Evolutionary conservation across 2,113 vertebrate species (phyloP).

Genomic region (Cyprinus carpio): DNA sequence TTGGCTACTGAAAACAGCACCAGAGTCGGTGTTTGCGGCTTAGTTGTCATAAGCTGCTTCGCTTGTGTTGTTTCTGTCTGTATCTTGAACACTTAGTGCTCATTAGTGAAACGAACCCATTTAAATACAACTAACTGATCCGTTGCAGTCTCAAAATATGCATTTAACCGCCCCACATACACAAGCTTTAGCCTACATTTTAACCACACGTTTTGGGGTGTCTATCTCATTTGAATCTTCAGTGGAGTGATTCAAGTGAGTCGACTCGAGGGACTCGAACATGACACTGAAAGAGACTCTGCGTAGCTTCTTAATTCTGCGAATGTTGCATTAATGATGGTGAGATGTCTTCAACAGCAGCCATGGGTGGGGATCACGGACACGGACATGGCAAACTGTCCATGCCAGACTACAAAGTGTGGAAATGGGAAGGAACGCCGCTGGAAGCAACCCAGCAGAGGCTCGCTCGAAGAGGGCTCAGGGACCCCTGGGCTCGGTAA

Average conservation of each 20-base stretch:
- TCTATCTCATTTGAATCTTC: background rate
- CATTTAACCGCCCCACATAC: no score
- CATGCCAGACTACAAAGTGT: slow-evolving; percentile 86
- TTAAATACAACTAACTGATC: background rate
- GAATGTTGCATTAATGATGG: background rate
- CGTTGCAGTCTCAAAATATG: background rate
- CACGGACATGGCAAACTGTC: slow-evolving; percentile 80
- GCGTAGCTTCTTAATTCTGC: background rate
- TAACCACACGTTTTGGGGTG: background rate
- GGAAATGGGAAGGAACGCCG: slow-evolving; percentile 90
- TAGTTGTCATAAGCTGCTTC: background rate
- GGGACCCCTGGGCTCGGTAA: slow-evolving; percentile 92
- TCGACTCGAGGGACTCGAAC: background rate
- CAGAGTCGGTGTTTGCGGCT: background rate
- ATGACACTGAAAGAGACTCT: background rate
- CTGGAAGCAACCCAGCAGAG: slow-evolving; percentile 82
- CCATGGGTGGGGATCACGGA: slow-evolving; percentile 82
- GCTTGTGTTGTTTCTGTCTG: background rate
- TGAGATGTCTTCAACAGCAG: background rate
- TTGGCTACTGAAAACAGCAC: slow-evolving; percentile 66
- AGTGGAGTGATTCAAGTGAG: background rate
- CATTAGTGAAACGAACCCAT: background rate
- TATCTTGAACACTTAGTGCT: background rate
- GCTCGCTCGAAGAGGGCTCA: slow-evolving; percentile 82
- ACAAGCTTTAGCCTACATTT: background rate